phyloP scores from a whole-genome alignment of 2,797 vertebrate genomes.

The Parauchenoglanis ngamensis region DNA sequence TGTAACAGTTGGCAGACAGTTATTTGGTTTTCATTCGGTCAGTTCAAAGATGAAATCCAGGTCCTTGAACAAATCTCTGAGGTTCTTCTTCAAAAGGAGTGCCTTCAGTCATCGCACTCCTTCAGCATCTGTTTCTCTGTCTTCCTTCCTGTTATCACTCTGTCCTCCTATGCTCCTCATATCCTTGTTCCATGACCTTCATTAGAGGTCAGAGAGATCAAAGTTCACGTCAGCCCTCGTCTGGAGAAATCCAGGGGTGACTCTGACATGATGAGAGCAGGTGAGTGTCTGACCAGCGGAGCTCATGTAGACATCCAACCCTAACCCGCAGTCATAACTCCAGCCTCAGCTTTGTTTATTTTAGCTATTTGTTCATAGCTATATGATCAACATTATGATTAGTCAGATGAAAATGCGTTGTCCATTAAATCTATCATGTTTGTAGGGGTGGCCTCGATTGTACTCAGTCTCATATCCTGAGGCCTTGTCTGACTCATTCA shows the following conservation, averaged over 20 bases:
- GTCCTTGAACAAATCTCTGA: neutral
- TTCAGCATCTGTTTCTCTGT: slow-evolving; percentile 58
- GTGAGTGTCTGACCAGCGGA: slow-evolving; percentile 58
- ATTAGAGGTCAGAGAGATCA: slow-evolving; percentile 66
- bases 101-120: neutral
- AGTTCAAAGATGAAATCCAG: neutral
- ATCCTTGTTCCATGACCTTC: slow-evolving; percentile 55
- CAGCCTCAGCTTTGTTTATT: neutral
- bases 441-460: neutral
- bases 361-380: neutral
- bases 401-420: neutral
- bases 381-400: neutral
- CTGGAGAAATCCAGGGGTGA: slow-evolving; percentile 64
- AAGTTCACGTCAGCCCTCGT: slow-evolving; percentile 66
- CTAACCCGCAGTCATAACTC: neutral
- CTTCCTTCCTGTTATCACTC: slow-evolving; percentile 47
- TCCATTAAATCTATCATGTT: neutral
- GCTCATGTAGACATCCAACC: slow-evolving; percentile 38
- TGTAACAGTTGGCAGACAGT: neutral
- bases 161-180: slow-evolving; percentile 48
- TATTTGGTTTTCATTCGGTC: neutral
- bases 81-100: neutral
- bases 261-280: slow-evolving; percentile 66
- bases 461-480: neutral
- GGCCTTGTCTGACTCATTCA: slow-evolving; percentile 5